phyloP scores from a whole-genome alignment of 2,888 invertebrate genomes.

The Cantharis rufa region DNA sequence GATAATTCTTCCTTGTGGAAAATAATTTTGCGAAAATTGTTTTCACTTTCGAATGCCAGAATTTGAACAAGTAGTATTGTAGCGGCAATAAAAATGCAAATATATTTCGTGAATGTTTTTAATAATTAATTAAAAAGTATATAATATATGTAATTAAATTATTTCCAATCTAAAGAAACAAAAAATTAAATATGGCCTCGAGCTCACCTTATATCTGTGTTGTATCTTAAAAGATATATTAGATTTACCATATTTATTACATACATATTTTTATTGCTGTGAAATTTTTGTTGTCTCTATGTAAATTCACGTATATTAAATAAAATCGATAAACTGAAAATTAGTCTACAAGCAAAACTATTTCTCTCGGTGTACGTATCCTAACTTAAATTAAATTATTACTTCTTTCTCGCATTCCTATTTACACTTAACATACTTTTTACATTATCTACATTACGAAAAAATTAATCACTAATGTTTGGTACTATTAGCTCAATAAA shows the following conservation, averaged over 20 bases:
- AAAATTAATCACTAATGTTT: background rate
- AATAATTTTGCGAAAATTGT: background rate
- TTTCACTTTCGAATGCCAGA: slow-evolving; percentile 14
- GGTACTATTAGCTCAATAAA: background rate
- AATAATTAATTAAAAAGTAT: slow-evolving; percentile 10
- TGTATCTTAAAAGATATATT: slow-evolving; percentile 12
- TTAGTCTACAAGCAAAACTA: background rate
- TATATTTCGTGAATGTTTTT: slow-evolving; percentile 26
- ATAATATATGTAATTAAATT: slow-evolving; percentile 19
- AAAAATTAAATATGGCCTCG: slow-evolving; percentile 12
- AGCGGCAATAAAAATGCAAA: slow-evolving; percentile 35
- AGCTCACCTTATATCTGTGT: slow-evolving; percentile 23
- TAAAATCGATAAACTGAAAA: slow-evolving; percentile 18
- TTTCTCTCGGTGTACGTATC: background rate
- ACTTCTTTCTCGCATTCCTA: background rate
- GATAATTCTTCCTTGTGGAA: background rate
- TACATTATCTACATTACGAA: background rate
- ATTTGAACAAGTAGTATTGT: slow-evolving; percentile 31
- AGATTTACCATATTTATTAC: slow-evolving; percentile 1
- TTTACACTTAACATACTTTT: background rate
- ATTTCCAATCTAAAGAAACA: slow-evolving; percentile 10
- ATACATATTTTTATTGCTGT: slow-evolving; percentile 26
- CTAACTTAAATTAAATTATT: background rate
- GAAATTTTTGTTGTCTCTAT: slow-evolving; percentile 14
- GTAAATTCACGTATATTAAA: slow-evolving; percentile 29